Conservation (phyloP, 2,113 vertebrate genomes). For the Tragelaphus imberbis region DNA sequence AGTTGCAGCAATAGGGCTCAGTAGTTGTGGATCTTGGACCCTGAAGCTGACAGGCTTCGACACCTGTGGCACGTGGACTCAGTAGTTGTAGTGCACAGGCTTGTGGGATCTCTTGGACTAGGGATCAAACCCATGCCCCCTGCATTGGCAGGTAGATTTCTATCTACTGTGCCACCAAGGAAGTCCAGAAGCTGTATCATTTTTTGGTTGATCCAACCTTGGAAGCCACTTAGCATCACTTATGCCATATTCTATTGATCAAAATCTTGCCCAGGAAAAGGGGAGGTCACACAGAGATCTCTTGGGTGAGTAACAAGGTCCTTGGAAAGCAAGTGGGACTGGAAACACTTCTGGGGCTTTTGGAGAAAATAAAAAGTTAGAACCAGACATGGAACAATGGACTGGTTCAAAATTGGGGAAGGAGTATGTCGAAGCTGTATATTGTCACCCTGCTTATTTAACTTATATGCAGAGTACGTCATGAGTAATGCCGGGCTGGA, state of each 20-base stretch:
- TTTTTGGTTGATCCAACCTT: background rate
- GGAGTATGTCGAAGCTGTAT: background rate
- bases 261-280: background rate
- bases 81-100: accelerated
- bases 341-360: background rate
- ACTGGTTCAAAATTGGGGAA: background rate
- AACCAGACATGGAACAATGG: background rate
- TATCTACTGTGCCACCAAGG: background rate
- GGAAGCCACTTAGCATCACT: background rate
- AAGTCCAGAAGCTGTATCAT: background rate
- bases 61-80: background rate
- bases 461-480: background rate
- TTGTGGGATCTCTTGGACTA: background rate
- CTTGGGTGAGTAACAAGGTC: background rate
- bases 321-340: background rate
- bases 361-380: background rate
- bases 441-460: background rate
- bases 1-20: background rate
- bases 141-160: background rate
- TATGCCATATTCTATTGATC: background rate
- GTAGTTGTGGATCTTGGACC: background rate
- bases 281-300: background rate
- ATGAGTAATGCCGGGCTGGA: background rate
- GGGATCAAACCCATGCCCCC: background rate
- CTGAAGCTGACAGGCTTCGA: background rate